phyloP scores from a whole-genome alignment of 2,888 invertebrate species.

The Acanthoscelides obtectus region DNA sequence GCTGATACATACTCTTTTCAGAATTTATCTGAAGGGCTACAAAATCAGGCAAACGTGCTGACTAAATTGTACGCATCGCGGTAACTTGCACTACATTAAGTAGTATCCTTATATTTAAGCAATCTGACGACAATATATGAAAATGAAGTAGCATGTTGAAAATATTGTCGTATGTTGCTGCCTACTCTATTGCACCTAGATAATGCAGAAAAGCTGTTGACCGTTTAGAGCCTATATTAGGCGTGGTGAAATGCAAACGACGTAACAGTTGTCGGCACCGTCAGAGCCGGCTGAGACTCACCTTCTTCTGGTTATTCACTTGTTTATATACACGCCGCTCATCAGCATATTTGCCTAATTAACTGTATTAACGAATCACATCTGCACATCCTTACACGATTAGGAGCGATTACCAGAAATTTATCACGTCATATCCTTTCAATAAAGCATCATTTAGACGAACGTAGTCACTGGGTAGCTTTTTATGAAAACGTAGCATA shows the following conservation, averaged over 20 bases:
- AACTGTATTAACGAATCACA: conserved; percentile 1
- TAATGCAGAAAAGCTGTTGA: no score
- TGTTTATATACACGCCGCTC: background rate
- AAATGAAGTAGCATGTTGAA: no score
- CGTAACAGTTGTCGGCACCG: background rate
- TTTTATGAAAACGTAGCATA: background rate
- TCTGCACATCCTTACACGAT: conserved; percentile 1
- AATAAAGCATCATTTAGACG: background rate
- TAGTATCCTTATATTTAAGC: no score
- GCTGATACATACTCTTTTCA: no score
- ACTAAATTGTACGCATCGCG: no score
- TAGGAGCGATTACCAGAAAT: background rate
- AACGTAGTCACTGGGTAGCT: background rate
- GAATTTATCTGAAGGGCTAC: no score
- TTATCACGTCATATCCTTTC: conserved; percentile 1
- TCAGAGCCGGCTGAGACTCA: background rate
- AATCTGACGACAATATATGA: no score
- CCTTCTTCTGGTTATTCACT: background rate
- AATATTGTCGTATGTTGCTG: no score
- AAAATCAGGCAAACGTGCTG: no score
- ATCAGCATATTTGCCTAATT: background rate
- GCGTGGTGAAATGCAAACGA: background rate
- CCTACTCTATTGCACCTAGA: no score
- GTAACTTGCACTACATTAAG: no score
- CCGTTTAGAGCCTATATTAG: no score